Evolutionary conservation across 2,113 vertebrate genomes (phyloP), one percentile per base, ranked within the genome.

Genomic region (Coptodon rendalli): DNA sequence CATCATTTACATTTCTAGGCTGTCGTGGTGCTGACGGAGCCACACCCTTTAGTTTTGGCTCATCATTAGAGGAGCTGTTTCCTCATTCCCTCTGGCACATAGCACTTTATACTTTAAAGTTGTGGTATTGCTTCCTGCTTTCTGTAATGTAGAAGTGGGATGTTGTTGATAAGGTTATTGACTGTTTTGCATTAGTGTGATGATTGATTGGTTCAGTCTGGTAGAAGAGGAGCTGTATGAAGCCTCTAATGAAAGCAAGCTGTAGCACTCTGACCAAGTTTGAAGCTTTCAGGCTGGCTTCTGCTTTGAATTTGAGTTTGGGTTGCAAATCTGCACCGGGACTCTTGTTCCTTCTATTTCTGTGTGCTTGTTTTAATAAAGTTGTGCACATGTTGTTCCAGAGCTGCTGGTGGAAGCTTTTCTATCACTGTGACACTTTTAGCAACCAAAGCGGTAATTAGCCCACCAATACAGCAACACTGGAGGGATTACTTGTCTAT

Each of bases 241-340:
- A 89, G 86, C 57, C 10, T 85, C 83, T 89, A 53, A 50, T 7
- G 2, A 22, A 83, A 9, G 40, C 48, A 24, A 45, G 71, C 76
- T 83, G 48, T 38, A 6, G 66, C 56, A 78, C 86, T 83, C 36
- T n/a, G 87, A 24, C 38, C 7, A 56, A n/a, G 86, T 84, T 82
- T 17, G 76, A 22, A 36, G 63, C 31, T 82, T 66, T 83, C 40
- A 78, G 50, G 16, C 82, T 29, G 38, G 71, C 81, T 83, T 31
- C 91, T 92, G 91, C 76, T 95, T 95, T 95, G 94, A 93, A 91
- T 95, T 45, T 87, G 36, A 66, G 71, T 95, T 94, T 95, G 93
- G 71, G 91, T 94, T 93, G 94, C 92, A 95, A 95, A 94, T 93
- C 24, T 87, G 81, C 2, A 5, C 63, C 2, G 5, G 14, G 38